Conservation (phyloP, 2,888 invertebrate species). For the Smittia sp. region DNA sequence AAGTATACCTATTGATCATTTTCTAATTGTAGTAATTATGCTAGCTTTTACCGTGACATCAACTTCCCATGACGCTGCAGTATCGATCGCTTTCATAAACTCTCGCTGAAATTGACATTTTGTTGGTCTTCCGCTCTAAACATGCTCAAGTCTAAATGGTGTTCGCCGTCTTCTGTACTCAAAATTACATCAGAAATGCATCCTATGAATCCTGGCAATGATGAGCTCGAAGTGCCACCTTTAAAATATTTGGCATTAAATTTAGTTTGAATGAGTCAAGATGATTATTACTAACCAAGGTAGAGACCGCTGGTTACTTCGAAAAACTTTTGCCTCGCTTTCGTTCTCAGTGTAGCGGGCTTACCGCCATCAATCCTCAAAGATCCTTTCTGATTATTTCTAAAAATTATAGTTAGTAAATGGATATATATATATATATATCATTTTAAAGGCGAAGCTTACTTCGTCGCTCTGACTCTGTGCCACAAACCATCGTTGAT, state of each 20-base stretch:
- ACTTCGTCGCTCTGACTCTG: slow-evolving; percentile 72
- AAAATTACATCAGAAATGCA: not conserved
- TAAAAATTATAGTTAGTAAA: slow-evolving; percentile 49
- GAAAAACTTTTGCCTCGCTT: not conserved
- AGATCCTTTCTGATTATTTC: slow-evolving; percentile 81
- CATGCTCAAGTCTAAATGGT: slow-evolving; percentile 8
- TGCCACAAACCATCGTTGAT: slow-evolving; percentile 88
- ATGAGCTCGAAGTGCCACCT: not conserved
- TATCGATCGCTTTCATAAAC: slow-evolving; percentile 8
- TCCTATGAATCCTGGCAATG: slow-evolving; percentile 5
- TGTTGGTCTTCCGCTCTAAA: not conserved
- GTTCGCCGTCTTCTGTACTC: not conserved
- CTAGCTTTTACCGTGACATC: not conserved
- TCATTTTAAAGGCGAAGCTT: slow-evolving; percentile 41
- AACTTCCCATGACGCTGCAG: not conserved
- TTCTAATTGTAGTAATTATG: not conserved
- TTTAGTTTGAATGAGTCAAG: not conserved
- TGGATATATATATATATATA: not conserved
- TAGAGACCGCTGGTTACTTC: not conserved
- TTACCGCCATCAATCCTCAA: slow-evolving; percentile 83
- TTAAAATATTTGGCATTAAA: not conserved
- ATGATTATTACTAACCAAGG: not conserved
- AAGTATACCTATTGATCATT: slow-evolving; percentile 14
- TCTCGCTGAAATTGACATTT: slow-evolving; percentile 1
- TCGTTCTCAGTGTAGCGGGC: slow-evolving; percentile 46